A percentile compares a stretch with the other conserved stretches of the same genome.
Evolutionary conservation across 2,797 vertebrate species (phyloP).

Genomic region (Eidolon dupreanum): DNA sequence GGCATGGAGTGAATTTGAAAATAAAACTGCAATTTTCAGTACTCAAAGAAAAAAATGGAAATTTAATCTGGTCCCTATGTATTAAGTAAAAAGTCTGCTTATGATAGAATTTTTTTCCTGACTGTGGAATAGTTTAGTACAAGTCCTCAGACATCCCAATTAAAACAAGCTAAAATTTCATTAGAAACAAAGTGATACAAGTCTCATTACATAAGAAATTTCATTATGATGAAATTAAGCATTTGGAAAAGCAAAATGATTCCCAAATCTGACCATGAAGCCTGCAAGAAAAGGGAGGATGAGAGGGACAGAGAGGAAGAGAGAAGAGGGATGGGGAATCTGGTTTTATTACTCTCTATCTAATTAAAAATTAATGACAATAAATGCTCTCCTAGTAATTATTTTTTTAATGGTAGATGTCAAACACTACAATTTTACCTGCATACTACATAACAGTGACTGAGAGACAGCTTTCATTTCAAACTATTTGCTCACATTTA

Average conservation of each 20-base stretch:
- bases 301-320: not conserved
- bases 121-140: not conserved
- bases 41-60: not conserved
- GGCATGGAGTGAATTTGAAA: not conserved
- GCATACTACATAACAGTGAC: not conserved
- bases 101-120: not conserved
- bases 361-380: not conserved
- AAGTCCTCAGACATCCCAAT: not conserved
- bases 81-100: not conserved
- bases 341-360: not conserved
- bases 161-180: not conserved
- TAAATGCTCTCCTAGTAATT: not conserved
- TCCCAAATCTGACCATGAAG: not conserved
- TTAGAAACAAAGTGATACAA: not conserved
- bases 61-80: not conserved
- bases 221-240: not conserved
- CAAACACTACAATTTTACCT: not conserved
- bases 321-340: not conserved
- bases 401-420: not conserved
- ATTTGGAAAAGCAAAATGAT: not conserved
- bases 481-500: not conserved
- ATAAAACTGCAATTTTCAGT: not conserved
- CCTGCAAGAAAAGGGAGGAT: accelerated
- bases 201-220: not conserved
- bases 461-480: not conserved